Percentiles rank a stretch among this genome's conserved stretches.
These are phyloP conservation scores for Scytalopus superciliaris DNA, from an alignment of 2,113 vertebrate species.

Conservation along the genomic window DNA sequence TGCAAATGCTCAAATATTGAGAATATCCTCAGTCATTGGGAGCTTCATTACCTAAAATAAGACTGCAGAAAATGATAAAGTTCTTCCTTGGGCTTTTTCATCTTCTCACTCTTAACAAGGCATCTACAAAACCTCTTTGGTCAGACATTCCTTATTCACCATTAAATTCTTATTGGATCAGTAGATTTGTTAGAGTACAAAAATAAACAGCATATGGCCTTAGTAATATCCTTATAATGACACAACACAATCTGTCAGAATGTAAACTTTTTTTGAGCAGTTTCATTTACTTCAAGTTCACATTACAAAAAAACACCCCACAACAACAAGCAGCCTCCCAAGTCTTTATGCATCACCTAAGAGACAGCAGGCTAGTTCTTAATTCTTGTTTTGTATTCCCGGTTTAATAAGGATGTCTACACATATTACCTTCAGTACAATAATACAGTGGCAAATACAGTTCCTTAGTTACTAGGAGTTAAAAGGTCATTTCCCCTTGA, in stretches of 20 bases:
- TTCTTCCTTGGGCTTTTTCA: background rate
- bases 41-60: background rate
- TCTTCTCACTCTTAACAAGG: background rate
- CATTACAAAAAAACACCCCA: background rate
- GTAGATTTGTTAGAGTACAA: conserved; percentile 10
- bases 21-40: background rate
- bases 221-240: conserved; percentile 19
- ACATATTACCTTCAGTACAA: conserved; percentile 13
- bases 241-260: conserved; percentile 35
- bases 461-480: conserved; percentile 34
- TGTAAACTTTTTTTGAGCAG: background rate
- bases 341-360: background rate
- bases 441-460: conserved; percentile 16
- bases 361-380: background rate
- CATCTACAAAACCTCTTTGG: conserved; percentile 13
- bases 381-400: background rate
- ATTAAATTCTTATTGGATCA: conserved; percentile 28
- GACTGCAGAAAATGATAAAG: background rate
- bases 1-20: background rate
- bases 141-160: background rate
- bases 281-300: background rate
- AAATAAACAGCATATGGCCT: conserved; percentile 51
- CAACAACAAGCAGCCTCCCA: background rate
- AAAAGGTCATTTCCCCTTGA: conserved; percentile 52
- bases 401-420: background rate